Evolutionary conservation across 2,797 vertebrate species (phyloP).

Genomic region (Acestrorhynchus altus): DNA sequence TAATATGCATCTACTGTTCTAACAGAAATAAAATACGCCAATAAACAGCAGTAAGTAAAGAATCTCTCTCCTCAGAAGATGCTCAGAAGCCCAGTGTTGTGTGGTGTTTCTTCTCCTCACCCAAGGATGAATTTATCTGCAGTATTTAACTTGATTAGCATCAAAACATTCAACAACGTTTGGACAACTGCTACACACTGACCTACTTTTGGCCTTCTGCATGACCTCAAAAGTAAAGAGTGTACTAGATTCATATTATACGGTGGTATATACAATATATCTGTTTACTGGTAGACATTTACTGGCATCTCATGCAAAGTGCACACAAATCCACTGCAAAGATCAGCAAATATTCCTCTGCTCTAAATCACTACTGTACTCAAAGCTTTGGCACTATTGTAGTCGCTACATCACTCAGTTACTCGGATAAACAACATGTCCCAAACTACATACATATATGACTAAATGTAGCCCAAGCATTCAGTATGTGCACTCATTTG

Average conservation of each 20-base stretch:
- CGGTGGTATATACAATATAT: neutral
- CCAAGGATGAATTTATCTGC: slow-evolving; percentile 3
- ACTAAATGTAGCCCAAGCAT: too few relatives aligned
- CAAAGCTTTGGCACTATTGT: too few relatives aligned
- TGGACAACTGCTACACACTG: slow-evolving; percentile 10
- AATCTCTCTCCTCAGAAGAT: neutral
- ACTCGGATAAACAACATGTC: too few relatives aligned
- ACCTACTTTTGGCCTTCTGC: slow-evolving; percentile 27
- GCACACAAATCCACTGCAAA: neutral
- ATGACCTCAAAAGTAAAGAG: neutral
- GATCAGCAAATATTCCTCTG: neutral
- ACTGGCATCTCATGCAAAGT: neutral
- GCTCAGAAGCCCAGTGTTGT: neutral
- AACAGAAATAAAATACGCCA: too few relatives aligned
- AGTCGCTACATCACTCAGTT: too few relatives aligned
- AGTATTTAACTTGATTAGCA: slow-evolving; percentile 7
- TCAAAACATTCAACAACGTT: slow-evolving; percentile 5
- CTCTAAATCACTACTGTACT: too few relatives aligned
- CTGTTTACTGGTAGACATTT: neutral
- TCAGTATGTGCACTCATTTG: too few relatives aligned
- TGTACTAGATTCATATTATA: neutral
- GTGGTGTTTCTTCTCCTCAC: neutral
- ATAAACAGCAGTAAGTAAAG: neutral
- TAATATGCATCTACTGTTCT: too few relatives aligned
- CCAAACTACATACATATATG: too few relatives aligned